These are phyloP conservation scores for Scaptodrosophila lebanonensis DNA, from an alignment of 1,140 invertebrate genomes.

Conservation along the genomic window DNA sequence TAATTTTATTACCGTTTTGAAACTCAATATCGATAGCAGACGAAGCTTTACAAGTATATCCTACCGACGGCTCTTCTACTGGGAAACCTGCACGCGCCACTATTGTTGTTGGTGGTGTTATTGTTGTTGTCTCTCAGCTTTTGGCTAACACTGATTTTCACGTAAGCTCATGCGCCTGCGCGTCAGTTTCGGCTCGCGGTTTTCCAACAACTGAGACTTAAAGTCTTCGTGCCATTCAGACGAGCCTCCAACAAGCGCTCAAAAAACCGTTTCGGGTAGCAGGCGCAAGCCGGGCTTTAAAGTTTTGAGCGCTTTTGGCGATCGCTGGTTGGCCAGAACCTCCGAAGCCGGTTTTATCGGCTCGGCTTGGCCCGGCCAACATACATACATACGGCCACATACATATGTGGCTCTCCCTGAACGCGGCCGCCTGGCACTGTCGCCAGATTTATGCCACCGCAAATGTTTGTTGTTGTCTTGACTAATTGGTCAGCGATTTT, in stretches of 20 bases:
- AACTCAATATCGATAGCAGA: constrained; percentile 21
- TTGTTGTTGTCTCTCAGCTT: too few species aligned
- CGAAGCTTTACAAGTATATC: background rate
- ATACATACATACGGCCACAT: constrained; percentile 9
- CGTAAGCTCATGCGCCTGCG: constrained; percentile 50
- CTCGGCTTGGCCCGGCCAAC: constrained; percentile 41
- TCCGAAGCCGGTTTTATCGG: constrained; percentile 18
- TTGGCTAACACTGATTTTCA: too few species aligned
- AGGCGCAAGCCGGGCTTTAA: constrained; percentile 38
- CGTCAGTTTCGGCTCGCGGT: constrained; percentile 55
- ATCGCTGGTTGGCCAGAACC: constrained; percentile 50
- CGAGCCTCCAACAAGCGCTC: too few species aligned
- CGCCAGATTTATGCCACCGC: constrained; percentile 9
- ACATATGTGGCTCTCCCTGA: constrained; percentile 4
- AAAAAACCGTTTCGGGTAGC: constrained; percentile 23
- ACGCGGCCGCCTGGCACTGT: constrained; percentile 2
- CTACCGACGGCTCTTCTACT: constrained; percentile 47
- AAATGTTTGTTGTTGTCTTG: constrained; percentile 38
- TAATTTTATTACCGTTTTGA: constrained; percentile 10
- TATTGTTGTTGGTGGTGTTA: too few species aligned
- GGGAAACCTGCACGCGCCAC: too few species aligned
- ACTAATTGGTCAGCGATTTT: constrained; percentile 70
- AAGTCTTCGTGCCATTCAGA: constrained; percentile 6
- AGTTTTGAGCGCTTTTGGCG: constrained; percentile 54
- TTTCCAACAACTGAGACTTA: constrained; percentile 47